phyloP scores from a whole-genome alignment of 2,888 invertebrate genomes.

The Calameuta idolon region DNA sequence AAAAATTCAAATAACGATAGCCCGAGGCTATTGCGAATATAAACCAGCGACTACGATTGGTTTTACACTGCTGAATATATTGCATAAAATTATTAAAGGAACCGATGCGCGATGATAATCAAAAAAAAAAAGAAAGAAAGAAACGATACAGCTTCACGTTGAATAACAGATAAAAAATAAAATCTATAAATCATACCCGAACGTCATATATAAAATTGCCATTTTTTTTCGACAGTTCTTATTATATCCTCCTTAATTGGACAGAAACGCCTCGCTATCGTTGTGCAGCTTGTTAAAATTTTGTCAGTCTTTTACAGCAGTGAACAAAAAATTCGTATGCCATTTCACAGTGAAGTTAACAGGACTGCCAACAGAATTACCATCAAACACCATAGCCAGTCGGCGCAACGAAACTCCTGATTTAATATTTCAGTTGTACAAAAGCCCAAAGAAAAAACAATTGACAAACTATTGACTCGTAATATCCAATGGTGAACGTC shows the following conservation, averaged over 20 bases:
- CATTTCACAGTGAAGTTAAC: background rate
- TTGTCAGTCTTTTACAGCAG: background rate
- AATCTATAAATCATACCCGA: background rate
- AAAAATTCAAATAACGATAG: background rate
- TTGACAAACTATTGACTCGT: background rate
- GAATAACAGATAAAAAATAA: background rate
- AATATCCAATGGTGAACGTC: background rate
- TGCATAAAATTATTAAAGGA: background rate
- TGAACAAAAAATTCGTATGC: background rate
- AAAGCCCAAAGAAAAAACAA: background rate
- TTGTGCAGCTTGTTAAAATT: background rate
- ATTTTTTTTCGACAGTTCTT: background rate
- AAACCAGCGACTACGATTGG: background rate
- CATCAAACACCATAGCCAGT: background rate
- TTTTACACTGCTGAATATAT: background rate
- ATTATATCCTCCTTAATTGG: background rate
- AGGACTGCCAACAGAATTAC: background rate
- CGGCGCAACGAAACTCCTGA: background rate
- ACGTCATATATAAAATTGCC: background rate
- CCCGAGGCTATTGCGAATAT: background rate
- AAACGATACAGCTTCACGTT: background rate
- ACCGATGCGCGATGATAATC: background rate
- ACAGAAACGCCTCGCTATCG: background rate
- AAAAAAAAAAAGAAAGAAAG: background rate
- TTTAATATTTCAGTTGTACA: background rate